These are phyloP conservation scores for Lordiphosa clarofinis DNA, from an alignment of 1,140 invertebrate genomes.

Conservation along the genomic window DNA sequence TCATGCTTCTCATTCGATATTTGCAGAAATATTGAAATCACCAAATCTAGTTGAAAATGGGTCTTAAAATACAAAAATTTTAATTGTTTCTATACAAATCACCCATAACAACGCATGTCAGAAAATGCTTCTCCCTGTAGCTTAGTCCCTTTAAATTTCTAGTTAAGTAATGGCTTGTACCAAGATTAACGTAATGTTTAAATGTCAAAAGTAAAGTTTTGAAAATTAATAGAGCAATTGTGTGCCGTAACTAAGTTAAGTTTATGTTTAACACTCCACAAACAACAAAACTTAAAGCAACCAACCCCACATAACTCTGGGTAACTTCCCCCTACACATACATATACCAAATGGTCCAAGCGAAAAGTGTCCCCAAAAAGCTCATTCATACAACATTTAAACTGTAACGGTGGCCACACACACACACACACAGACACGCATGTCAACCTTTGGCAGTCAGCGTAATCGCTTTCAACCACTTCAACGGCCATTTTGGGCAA, in stretches of 20 bases:
- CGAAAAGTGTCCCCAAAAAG: constrained; percentile 50
- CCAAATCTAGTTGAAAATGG: no score
- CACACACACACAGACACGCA: constrained; percentile 23
- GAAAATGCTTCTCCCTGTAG: not conserved
- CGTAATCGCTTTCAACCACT: constrained; percentile 76
- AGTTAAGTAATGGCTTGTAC: constrained; percentile 24
- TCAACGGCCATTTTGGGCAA: constrained; percentile 72
- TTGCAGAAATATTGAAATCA: no score
- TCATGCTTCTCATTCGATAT: no score
- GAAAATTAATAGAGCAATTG: constrained; percentile 54
- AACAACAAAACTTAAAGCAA: constrained; percentile 37
- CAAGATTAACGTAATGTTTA: constrained; percentile 28
- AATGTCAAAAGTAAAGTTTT: constrained; percentile 19
- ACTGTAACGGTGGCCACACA: constrained; percentile 43
- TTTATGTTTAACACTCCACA: constrained; percentile 47
- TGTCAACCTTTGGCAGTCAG: constrained; percentile 71
- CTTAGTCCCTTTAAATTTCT: constrained; percentile 31
- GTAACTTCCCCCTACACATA: not conserved
- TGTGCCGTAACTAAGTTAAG: constrained; percentile 51
- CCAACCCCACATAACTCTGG: constrained; percentile 52
- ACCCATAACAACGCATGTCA: no score
- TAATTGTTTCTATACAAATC: no score
- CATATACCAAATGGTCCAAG: constrained; percentile 13
- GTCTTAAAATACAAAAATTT: no score
- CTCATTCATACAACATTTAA: constrained; percentile 75